Evolutionary conservation across 2,888 invertebrate species (phyloP).

Genomic region (Rhagonycha fulva): DNA sequence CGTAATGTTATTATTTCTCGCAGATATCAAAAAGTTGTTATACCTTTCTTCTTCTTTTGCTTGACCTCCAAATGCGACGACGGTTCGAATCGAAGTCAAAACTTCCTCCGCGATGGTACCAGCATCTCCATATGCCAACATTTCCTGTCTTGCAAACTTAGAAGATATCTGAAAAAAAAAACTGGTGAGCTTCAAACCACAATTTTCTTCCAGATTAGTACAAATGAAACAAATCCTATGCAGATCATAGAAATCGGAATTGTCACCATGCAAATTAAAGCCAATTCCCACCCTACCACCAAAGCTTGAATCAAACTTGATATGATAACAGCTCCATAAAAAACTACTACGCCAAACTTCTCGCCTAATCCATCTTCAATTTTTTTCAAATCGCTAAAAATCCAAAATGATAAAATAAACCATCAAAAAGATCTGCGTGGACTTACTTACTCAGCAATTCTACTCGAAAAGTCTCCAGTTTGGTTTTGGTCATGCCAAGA

Average conservation of each 20-base stretch:
- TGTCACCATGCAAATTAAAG: constrained; percentile 73
- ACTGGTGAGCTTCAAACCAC: not conserved
- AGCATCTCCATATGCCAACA: constrained; percentile 75
- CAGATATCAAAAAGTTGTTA: constrained; percentile 60
- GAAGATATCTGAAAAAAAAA: constrained; percentile 62
- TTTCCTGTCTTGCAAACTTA: constrained; percentile 66
- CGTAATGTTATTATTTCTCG: constrained; percentile 65
- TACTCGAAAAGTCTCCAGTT: constrained; percentile 73
- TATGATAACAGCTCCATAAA: constrained; percentile 69
- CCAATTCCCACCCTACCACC: constrained; percentile 78
- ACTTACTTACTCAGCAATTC: constrained; percentile 73
- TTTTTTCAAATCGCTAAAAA: constrained; percentile 68
- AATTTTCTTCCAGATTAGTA: not conserved
- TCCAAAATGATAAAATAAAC: not conserved
- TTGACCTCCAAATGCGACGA: constrained; percentile 79
- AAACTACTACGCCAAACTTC: constrained; percentile 74
- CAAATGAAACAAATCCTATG: constrained; percentile 64
- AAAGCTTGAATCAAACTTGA: constrained; percentile 72
- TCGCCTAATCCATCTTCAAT: constrained; percentile 85
- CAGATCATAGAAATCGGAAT: constrained; percentile 70
- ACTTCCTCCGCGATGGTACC: constrained; percentile 80
- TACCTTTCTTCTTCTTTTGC: constrained; percentile 71
- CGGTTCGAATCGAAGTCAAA: constrained; percentile 73
- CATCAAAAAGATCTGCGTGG: not conserved
- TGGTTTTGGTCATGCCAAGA: constrained; percentile 73